phyloP scores from a whole-genome alignment of 2,113 vertebrate species.

The Cyanocitta stelleri region DNA sequence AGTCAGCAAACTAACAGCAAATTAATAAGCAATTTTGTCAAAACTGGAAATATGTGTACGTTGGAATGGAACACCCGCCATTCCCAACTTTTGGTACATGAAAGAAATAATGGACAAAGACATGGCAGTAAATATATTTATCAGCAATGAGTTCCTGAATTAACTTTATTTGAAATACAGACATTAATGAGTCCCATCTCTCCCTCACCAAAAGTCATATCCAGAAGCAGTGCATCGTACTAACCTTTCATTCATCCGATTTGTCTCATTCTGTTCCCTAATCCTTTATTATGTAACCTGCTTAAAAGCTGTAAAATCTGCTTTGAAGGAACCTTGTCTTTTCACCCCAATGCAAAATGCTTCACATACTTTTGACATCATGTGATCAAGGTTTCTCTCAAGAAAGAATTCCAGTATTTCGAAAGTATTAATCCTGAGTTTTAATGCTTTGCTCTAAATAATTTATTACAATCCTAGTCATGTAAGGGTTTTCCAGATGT shows the following conservation, averaged over 20 bases:
- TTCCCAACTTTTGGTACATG: neutral
- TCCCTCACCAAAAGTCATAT: neutral
- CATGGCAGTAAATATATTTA: neutral
- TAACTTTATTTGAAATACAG: neutral
- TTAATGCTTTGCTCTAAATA: neutral
- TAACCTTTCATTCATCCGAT: slow-evolving; percentile 43
- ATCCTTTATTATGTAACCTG: slow-evolving; percentile 53
- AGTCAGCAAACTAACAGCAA: neutral
- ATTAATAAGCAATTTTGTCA: neutral
- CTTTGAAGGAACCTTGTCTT: slow-evolving; percentile 46
- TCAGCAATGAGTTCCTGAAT: neutral
- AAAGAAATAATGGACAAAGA: neutral
- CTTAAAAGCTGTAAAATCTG: slow-evolving; percentile 58
- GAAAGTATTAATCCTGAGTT: neutral
- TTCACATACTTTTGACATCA: slow-evolving; percentile 32
- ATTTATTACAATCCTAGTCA: neutral
- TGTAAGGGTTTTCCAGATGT: neutral
- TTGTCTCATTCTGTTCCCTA: slow-evolving; percentile 49
- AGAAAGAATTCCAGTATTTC: neutral
- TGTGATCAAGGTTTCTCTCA: neutral
- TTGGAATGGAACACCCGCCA: neutral
- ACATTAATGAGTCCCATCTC: neutral
- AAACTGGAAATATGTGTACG: neutral
- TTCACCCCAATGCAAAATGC: slow-evolving; percentile 23
- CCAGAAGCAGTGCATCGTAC: neutral